Evolutionary conservation across 2,888 invertebrate species (phyloP).

Genomic region (Sinohyriopsis cumingii): DNA sequence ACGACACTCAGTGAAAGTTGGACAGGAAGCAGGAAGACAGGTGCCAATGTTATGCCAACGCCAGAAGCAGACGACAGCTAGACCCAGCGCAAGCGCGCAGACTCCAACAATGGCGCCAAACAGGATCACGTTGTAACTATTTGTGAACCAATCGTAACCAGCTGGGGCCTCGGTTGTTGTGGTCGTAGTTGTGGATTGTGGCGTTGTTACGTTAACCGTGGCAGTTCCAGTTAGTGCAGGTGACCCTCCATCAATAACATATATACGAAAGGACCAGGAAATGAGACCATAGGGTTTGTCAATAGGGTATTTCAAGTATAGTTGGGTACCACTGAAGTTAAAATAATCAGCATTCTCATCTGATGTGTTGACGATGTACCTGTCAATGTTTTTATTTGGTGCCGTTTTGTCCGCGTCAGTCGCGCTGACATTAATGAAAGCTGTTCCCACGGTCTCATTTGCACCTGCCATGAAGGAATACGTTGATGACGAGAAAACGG

Average conservation of each 20-base stretch:
- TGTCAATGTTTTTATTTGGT: no score
- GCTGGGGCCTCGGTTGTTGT: constrained; percentile 32
- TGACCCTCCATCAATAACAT: neutral
- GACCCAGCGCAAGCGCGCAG: constrained; percentile 9
- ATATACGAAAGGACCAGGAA: neutral
- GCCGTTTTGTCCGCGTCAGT: no score
- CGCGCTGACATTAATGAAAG: no score
- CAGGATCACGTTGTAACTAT: constrained; percentile 20
- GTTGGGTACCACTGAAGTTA: no score
- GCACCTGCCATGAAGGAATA: no score
- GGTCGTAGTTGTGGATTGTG: constrained; percentile 29
- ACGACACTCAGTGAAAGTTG: constrained; percentile 23
- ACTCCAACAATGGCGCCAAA: constrained; percentile 14
- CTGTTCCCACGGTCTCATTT: no score
- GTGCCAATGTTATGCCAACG: constrained; percentile 28
- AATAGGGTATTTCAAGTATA: no score
- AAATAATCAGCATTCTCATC: no score
- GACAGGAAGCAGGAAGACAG: constrained; percentile 26
- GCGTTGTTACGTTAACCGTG: constrained; percentile 20
- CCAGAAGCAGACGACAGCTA: constrained; percentile 17
- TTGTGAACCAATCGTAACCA: constrained; percentile 33
- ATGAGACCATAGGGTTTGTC: neutral
- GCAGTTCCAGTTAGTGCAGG: constrained; percentile 13
- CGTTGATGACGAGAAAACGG: no score
- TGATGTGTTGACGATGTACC: no score